Evolutionary conservation across 2,113 vertebrate genomes (phyloP).

Genomic region (Zapornia atra): DNA sequence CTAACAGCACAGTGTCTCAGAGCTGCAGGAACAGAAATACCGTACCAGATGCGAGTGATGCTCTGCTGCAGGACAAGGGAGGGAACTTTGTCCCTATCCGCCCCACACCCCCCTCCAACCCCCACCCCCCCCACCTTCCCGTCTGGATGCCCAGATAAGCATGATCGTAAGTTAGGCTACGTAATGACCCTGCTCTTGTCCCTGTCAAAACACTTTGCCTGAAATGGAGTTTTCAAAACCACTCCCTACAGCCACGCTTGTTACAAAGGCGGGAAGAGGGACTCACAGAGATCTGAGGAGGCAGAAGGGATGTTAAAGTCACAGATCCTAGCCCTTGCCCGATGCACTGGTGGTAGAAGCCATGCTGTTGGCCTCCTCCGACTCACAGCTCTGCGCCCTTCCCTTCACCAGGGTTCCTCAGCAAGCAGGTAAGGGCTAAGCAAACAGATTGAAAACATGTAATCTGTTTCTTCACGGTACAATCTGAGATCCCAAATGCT

Average conservation of each 20-base stretch:
- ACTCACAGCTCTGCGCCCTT: accelerated
- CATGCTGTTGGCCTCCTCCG: accelerated
- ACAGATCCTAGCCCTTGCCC: accelerated
- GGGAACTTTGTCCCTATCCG: neutral
- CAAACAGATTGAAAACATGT: neutral
- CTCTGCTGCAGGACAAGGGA: neutral
- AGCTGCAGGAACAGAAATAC: neutral
- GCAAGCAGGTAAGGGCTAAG: neutral
- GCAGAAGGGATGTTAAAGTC: accelerated
- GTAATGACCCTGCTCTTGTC: neutral
- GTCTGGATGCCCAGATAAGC: neutral
- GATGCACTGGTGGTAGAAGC: too few relatives aligned
- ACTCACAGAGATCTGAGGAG: neutral
- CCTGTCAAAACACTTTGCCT: neutral
- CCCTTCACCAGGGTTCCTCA: accelerated
- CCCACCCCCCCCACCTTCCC: too few relatives aligned
- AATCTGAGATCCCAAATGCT: neutral
- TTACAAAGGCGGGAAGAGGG: neutral
- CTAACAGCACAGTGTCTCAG: neutral
- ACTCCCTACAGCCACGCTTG: accelerated
- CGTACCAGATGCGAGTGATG: neutral
- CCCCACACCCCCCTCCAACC: too few relatives aligned
- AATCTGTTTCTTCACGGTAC: neutral
- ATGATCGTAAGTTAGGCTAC: neutral
- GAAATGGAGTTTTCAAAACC: neutral